Evolutionary conservation across 2,797 vertebrate species (phyloP), one percentile per base, ranked within the genome.

Genomic region (Paramormyrops hopkinsi): DNA sequence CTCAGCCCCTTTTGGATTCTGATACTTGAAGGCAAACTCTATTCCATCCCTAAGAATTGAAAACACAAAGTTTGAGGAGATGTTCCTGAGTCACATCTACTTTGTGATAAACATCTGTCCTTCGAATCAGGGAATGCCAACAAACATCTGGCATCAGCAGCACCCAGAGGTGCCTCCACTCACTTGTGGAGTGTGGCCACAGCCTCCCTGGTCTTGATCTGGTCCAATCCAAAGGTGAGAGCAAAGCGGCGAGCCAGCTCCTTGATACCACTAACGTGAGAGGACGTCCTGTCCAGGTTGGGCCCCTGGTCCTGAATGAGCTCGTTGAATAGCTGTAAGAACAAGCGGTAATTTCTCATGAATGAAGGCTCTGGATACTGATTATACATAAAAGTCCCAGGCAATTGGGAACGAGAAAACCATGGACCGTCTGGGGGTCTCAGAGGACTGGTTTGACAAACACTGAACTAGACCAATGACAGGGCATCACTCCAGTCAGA

Each of bases 121-220:
- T 41, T 37, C 0, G 69, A 19, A 19, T 3, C 5, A 7, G 69
- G 69, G 62, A 65, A 65, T 29, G 62, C 62, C 22, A 12, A 29
- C 9, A 65, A 29, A 65, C 3, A 29, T 65, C 59, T 25, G 19
- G 59, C 2, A 1, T 62, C 22, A 25, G 22, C 37, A 44, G 37
- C 7, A 41, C 37, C 17, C 76, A 46, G 41, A 44, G 76, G 22
- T 6, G 33, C 90, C 50, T 89, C 79, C 48, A 95, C 98, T 96
- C 94, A 99, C 99, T 99, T 99, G 96, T 99, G 99, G 90, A 99
- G 96, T 1, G 98, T 99, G 50, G 99, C 99, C 56, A 99, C 99
- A 2, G 99, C 99, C 94, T 99, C 99, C 93, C 99, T 96, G 89
- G 99, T 99, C 94, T 99, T 99, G 95, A 99, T 99, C 95, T 99